phyloP scores from a whole-genome alignment of 2,113 vertebrate genomes.

The Danionella cerebrum region DNA sequence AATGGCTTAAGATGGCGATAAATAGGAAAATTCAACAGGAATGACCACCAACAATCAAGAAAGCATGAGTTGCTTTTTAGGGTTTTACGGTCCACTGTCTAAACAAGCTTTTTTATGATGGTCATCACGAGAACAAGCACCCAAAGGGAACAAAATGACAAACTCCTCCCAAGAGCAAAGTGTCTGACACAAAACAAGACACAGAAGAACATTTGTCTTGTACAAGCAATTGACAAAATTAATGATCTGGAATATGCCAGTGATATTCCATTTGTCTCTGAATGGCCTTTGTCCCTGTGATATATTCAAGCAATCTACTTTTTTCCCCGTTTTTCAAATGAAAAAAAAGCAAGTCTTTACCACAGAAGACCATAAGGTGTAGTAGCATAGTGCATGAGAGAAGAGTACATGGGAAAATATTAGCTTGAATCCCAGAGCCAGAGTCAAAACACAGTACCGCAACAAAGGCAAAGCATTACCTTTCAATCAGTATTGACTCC shows the following conservation, averaged over 20 bases:
- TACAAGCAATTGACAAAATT: slow-evolving; percentile 22
- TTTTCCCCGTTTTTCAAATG: not conserved
- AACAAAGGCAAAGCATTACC: not conserved
- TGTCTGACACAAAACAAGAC: not conserved
- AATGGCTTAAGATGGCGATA: too few species aligned
- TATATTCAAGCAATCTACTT: not conserved
- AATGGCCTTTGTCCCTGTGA: slow-evolving; percentile 1
- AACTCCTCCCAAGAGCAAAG: not conserved
- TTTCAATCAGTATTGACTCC: slow-evolving; percentile 1
- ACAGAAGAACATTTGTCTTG: slow-evolving; percentile 5
- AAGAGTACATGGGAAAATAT: not conserved
- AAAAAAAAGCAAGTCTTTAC: not conserved
- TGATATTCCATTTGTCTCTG: slow-evolving; percentile 17
- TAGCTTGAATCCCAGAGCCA: not conserved
- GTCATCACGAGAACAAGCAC: too few species aligned
- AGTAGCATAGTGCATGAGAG: not conserved
- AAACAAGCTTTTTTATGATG: too few species aligned
- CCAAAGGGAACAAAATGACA: not conserved
- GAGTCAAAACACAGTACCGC: not conserved
- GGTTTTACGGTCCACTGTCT: too few species aligned
- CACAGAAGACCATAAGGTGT: not conserved
- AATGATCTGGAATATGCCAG: slow-evolving; percentile 22
- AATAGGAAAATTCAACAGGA: too few species aligned
- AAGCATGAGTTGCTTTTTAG: too few species aligned
- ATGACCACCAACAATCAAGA: too few species aligned